Percentiles rank a stretch among this genome's conserved stretches.
Conservation (phyloP, 2,888 invertebrate species). For the Nemotelus pantherinus region DNA sequence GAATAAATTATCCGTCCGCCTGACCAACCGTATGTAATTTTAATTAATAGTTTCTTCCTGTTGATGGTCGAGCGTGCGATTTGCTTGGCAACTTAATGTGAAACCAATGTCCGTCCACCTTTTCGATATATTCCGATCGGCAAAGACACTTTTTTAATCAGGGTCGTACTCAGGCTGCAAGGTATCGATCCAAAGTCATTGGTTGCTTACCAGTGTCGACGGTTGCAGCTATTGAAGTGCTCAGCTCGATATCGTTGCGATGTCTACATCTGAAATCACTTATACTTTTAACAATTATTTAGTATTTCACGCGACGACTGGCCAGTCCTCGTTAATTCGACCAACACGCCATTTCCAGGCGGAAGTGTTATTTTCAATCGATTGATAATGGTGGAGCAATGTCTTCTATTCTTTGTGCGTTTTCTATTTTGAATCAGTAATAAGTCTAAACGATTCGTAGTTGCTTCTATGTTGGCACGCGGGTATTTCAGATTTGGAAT, state of each 20-base stretch:
- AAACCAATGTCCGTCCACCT: conserved; percentile 13
- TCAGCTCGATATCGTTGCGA: not conserved
- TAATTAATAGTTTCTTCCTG: conserved; percentile 66
- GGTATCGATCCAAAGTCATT: not conserved
- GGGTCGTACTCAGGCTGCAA: conserved; percentile 6
- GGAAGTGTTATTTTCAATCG: conserved; percentile 5
- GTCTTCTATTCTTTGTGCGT: not conserved
- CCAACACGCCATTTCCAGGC: conserved; percentile 3
- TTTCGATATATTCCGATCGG: conserved; percentile 33
- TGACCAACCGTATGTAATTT: conserved; percentile 57
- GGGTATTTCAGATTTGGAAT: too few relatives aligned
- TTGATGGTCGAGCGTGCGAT: conserved; percentile 51
- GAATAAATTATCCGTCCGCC: conserved; percentile 36
- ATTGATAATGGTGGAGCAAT: conserved; percentile 2
- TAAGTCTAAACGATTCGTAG: not conserved
- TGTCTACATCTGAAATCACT: not conserved
- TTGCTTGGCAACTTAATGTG: not conserved
- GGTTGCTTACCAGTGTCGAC: too few relatives aligned
- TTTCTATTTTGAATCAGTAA: conserved; percentile 7
- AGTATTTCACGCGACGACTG: not conserved
- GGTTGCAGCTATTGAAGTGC: not conserved
- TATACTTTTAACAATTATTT: conserved; percentile 23
- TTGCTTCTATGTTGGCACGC: too few relatives aligned
- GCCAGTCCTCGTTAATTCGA: not conserved
- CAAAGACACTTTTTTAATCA: not conserved